Evolutionary conservation across 2,888 invertebrate genomes (phyloP).

Genomic region (Apantesis nais): DNA sequence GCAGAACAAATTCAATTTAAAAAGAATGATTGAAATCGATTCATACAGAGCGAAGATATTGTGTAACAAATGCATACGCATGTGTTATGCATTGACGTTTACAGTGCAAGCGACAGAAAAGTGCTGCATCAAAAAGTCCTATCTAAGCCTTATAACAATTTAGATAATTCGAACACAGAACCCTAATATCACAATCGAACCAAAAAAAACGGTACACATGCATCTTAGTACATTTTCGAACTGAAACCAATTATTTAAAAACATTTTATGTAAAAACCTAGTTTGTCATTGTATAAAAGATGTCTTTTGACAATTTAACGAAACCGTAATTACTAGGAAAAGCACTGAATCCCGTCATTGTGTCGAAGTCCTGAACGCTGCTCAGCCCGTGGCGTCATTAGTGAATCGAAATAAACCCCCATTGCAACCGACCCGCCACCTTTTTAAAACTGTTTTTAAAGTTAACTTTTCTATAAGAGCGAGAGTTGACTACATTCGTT

Average conservation of each 20-base stretch:
- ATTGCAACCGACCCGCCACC: neutral
- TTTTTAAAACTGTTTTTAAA: conserved; percentile 26
- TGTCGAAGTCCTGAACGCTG: conserved; percentile 32
- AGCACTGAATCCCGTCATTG: conserved; percentile 33
- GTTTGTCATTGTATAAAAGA: conserved; percentile 23
- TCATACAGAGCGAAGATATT: too few relatives aligned
- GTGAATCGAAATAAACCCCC: conserved; percentile 35
- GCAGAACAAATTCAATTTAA: too few relatives aligned
- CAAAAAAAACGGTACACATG: neutral
- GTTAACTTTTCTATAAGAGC: neutral
- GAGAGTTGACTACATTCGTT: too few relatives aligned
- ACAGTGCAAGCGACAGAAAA: neutral
- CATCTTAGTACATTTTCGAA: neutral
- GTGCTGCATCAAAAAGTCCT: too few relatives aligned
- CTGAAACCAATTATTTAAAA: neutral
- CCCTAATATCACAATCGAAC: neutral
- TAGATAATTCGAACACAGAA: too few relatives aligned
- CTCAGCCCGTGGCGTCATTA: conserved; percentile 44
- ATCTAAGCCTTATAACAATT: too few relatives aligned
- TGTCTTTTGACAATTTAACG: conserved; percentile 30
- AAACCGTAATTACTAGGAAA: conserved; percentile 40
- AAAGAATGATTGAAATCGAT: too few relatives aligned
- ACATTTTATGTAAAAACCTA: neutral
- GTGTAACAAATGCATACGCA: neutral
- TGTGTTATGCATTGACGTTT: neutral